These are phyloP conservation scores for Neoitamus cyanurus DNA, from an alignment of 2,888 invertebrate genomes.

Conservation along the genomic window DNA sequence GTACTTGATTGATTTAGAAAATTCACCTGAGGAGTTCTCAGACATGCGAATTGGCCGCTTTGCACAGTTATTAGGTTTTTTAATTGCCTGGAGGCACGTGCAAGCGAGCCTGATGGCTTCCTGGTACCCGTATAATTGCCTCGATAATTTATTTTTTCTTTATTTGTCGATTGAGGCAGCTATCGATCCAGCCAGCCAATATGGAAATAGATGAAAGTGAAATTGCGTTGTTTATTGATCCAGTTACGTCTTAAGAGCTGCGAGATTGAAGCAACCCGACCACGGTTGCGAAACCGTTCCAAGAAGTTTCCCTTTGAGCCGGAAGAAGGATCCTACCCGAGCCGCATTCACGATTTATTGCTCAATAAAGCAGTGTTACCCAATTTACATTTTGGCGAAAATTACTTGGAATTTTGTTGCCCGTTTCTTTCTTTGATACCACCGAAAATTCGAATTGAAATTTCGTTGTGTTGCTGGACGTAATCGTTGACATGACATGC, in stretches of 20 bases:
- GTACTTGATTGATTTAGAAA: slow-evolving; percentile 40
- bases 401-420: too few species aligned
- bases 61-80: neutral
- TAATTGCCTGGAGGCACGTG: neutral
- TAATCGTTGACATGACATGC: too few species aligned
- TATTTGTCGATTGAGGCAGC: neutral
- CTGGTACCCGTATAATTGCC: neutral
- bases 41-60: neutral
- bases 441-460: too few species aligned
- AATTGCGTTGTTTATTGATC: slow-evolving; percentile 3
- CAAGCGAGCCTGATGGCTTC: neutral
- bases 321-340: neutral
- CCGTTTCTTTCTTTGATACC: too few species aligned
- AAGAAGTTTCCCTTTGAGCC: neutral
- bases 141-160: neutral
- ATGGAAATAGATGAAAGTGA: slow-evolving; percentile 22
- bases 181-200: neutral
- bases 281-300: neutral
- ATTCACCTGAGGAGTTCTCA: slow-evolving; percentile 2
- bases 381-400: neutral
- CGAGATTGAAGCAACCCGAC: neutral
- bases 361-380: neutral
- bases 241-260: slow-evolving; percentile 1
- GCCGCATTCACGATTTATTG: neutral
- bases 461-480: too few species aligned